Base-by-base conservation (phyloP, 37 sponge, comb jelly and placozoan genomes). In the Chondrilla cf. caribensis region DNA sequence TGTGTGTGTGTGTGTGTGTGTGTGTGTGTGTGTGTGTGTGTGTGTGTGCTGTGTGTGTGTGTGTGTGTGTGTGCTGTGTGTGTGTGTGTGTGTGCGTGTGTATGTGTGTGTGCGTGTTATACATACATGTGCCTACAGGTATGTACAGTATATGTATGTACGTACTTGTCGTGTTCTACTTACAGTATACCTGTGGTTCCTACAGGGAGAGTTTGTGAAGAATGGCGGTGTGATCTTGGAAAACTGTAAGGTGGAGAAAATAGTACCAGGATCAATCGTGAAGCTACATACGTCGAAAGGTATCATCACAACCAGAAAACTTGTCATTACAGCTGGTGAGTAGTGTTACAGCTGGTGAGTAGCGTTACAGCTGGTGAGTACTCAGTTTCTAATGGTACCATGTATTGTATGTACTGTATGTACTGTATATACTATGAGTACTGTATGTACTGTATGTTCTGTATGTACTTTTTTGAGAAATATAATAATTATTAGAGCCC, bases 251-350 rank as follows among this genome's bases (percentile, higher is more conserved):
- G 95, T 94, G 79, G 82, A 83, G 19, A 67, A 82, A 54, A 90
- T 94, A 22, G 33, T 29, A 24, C 87, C 91, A 26, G 89, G 89
- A 54, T 43, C 42, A 8, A 32, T 41, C 38, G 83, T 90, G 25
- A 88, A 75, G 7, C 64, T 94, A 55, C 38, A 38, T 19, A 90
- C 89, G 18, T 36, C 28, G 44, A 90, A 77, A n/a, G 87, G 87
- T 17, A 38, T 32, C 2, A 88, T 90, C 82, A 70, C 8, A 1
- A 55, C 91, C 19, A 86, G 64, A 42, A 55, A 84, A n/a, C 40
- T 94, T 39, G 84, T 94, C 19, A 83, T 94, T 36, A 82, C 92
- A 31, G 90, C 92, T 33, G 92, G 92, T 73, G 44, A 70, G 51
- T 11, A 47, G 51, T 11, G n/a, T n/a, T n/a, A n/a, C n/a, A n/a